Evolutionary conservation across 2,888 invertebrate species (phyloP).

Genomic region (Lepetodrilus schrolli): DNA sequence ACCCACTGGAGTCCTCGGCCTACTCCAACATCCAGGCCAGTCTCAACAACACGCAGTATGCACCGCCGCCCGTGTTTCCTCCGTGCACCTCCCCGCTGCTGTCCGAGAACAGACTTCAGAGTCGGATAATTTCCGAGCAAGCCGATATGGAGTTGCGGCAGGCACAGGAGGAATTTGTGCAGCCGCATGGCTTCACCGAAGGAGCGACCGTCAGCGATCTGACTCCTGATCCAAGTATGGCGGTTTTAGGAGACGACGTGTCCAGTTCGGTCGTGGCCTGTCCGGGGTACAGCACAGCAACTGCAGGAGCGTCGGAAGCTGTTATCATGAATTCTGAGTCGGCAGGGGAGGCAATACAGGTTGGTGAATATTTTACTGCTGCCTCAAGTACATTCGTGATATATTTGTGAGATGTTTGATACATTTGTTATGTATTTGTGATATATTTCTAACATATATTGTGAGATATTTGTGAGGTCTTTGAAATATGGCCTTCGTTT

Average conservation of each 20-base stretch:
- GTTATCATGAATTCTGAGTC: neutral
- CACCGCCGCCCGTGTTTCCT: neutral
- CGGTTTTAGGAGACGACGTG: neutral
- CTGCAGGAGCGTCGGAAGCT: constrained; percentile 7
- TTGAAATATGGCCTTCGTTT: too few species aligned
- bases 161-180: constrained; percentile 48
- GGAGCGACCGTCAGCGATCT: constrained; percentile 39
- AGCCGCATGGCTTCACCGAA: constrained; percentile 52
- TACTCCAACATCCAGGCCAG: constrained; percentile 27
- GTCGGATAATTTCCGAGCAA: neutral
- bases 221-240: constrained; percentile 10
- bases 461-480: too few species aligned
- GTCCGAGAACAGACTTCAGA: neutral
- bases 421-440: too few species aligned
- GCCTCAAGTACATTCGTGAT: too few species aligned
- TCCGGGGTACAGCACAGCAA: neutral
- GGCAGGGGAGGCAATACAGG: neutral
- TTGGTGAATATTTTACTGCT: neutral
- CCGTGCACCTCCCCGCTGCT: neutral
- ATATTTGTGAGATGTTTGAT: too few species aligned
- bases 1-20: constrained; percentile 3
- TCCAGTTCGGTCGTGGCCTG: neutral
- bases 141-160: constrained; percentile 36
- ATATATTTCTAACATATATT: too few species aligned
- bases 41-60: constrained; percentile 9